phyloP scores from a whole-genome alignment of 2,888 invertebrate genomes.

The Sinelater perroti region DNA sequence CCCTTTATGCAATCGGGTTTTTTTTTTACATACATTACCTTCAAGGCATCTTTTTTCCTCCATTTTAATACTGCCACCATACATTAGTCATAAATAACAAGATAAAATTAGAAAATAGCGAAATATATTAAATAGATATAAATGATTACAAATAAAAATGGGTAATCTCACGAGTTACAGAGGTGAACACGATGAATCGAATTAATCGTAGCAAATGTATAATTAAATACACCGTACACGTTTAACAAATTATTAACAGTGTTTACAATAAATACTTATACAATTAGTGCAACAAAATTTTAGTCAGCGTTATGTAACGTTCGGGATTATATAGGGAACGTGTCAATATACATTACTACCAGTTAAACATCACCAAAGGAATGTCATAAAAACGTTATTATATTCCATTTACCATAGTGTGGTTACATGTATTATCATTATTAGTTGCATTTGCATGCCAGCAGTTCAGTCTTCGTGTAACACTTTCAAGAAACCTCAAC shows the following conservation, averaged over 20 bases:
- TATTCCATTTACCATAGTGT: conserved; percentile 4
- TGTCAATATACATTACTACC: conserved; percentile 15
- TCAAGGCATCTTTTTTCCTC: too few relatives aligned
- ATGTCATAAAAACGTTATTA: conserved; percentile 26
- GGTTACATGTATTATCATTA: conserved; percentile 1
- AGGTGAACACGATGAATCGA: background rate
- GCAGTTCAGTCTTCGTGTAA: conserved; percentile 29
- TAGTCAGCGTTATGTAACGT: conserved; percentile 24
- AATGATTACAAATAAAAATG: conserved; percentile 20
- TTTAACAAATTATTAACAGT: conserved; percentile 42
- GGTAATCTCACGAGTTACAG: conserved; percentile 12
- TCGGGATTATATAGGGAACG: conserved; percentile 18
- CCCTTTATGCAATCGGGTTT: too few relatives aligned
- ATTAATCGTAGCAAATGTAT: conserved; percentile 1
- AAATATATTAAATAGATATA: conserved; percentile 26
- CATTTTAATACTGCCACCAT: too few relatives aligned
- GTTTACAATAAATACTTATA: conserved; percentile 37
- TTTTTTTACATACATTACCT: too few relatives aligned
- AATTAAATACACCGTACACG: conserved; percentile 19
- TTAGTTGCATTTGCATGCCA: conserved; percentile 18
- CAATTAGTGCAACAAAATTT: conserved; percentile 35
- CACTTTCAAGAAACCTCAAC: conserved; percentile 1
- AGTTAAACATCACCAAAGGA: conserved; percentile 30
- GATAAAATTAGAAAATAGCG: conserved; percentile 12
- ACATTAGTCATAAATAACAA: too few relatives aligned